phyloP scores from a whole-genome alignment of 2,797 vertebrate genomes.

The Spea hammondii region DNA sequence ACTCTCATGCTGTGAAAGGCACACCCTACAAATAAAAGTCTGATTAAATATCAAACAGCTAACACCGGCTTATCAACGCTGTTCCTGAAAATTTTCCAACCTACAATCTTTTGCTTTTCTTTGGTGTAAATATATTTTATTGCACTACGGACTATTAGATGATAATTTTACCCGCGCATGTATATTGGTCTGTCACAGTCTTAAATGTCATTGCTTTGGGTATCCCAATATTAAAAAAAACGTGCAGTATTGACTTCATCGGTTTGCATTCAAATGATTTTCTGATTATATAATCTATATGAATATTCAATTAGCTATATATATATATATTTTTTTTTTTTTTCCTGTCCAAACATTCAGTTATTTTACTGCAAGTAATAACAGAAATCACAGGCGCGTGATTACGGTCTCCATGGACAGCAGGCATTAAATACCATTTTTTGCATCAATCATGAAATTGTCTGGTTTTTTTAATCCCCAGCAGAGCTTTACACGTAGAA shows the following conservation, averaged over 20 bases:
- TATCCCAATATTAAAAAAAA: background rate
- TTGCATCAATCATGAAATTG: constrained; percentile 24
- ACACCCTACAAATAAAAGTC: constrained; percentile 24
- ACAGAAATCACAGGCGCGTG: constrained; percentile 16
- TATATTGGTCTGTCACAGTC: background rate
- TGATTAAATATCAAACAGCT: constrained; percentile 42
- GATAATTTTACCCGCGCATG: background rate
- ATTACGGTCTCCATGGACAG: constrained; percentile 20
- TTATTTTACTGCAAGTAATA: constrained; percentile 22
- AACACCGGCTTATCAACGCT: constrained; percentile 44
- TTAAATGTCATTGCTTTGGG: background rate
- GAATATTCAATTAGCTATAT: constrained; percentile 18
- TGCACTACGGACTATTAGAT: no score
- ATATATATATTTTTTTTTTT: constrained; percentile 20
- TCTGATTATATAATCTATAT: constrained; percentile 34
- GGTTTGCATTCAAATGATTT: constrained; percentile 21
- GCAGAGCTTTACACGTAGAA: no score
- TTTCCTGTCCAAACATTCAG: constrained; percentile 4
- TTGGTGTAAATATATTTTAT: background rate
- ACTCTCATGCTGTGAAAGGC: no score
- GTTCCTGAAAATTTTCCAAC: constrained; percentile 53
- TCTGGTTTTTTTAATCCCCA: constrained; percentile 4
- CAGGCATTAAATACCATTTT: constrained; percentile 8
- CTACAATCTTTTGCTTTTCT: constrained; percentile 21
- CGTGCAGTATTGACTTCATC: background rate